These are phyloP conservation scores for Harpalus rufipes DNA, from an alignment of 2,888 invertebrate species.

Conservation along the genomic window DNA sequence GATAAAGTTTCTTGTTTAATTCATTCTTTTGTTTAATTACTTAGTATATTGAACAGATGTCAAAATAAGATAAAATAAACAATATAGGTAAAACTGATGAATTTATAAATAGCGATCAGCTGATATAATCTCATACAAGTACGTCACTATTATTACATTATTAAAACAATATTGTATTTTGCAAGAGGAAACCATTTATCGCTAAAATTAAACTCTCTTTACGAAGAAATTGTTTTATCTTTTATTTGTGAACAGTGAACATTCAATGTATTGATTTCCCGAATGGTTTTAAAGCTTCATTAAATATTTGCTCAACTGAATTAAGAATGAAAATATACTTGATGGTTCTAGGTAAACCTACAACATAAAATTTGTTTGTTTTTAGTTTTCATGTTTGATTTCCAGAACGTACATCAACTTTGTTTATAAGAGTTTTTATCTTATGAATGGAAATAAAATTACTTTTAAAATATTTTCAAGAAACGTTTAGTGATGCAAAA, in stretches of 20 bases:
- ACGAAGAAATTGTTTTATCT: conserved; percentile 20
- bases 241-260: not conserved
- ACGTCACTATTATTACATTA: conserved; percentile 42
- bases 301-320: conserved; percentile 9
- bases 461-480: not conserved
- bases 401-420: not conserved
- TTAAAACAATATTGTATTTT: conserved; percentile 50
- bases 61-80: conserved; percentile 35
- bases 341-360: not conserved
- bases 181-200: conserved; percentile 30
- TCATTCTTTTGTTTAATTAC: not conserved
- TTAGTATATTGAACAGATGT: conserved; percentile 32
- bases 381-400: not conserved
- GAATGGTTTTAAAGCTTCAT: not conserved
- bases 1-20: not conserved
- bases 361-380: conserved; percentile 27
- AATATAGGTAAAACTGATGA: not conserved
- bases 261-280: conserved; percentile 30
- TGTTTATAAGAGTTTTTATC: not conserved
- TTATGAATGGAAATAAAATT: not conserved
- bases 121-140: conserved; percentile 29
- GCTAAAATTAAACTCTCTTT: conserved; percentile 41
- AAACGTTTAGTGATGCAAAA: not conserved
- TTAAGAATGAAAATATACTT: conserved; percentile 17
- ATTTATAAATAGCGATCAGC: conserved; percentile 44